Base-by-base conservation (phyloP, 2,888 invertebrate species). In the Kryphioiulus occultus region DNA sequence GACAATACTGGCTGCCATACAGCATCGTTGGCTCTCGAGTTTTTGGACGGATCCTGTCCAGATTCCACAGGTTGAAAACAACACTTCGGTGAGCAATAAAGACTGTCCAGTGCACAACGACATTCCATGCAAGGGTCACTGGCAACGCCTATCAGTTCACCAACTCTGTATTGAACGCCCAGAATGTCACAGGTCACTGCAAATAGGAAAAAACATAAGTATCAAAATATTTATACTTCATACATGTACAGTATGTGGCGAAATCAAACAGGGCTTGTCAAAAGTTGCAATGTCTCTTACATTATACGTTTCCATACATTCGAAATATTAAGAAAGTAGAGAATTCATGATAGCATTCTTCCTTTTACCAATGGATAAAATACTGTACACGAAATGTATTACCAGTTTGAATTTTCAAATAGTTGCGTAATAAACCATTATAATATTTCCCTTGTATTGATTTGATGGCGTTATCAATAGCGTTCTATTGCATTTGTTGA, bases 101-200 rank as follows among this genome's bases (percentile, higher is more conserved):
- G 89, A 32, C 89, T 89, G 83, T 90, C 90, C 1, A 89, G 88
- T 2, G 91, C 91, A 88, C 91, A 91, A 7, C 91, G 89, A 59
- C 91, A 91, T 88, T 91, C 91, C 86, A 90, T 89, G 87, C 91
- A 91, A 35, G 89, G 89, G 87, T 90, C 90, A 10, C 90, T 90
- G 0, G 91, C 91, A 26, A 91, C 90, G 26, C 91, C 91, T 47
- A 91, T 90, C 15, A 91, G 89, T 88, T 91, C 91, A 12, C 91
- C 91, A 1, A 90, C 89, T 35, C 89, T 89, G 88, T 91, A 91
- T 53, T 89, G 89, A 35, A 91, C 90, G 9, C 91, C 91, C 15
- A 90, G 88, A 42, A 91, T 90, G 84, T 89, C 89, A 85, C 91
- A 91, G 15, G 90, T 90, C 86, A 89, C 89, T 89, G 32, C 30